These are phyloP conservation scores for Phymanthus crucifer DNA, from an alignment of 92 coral and sea anemone genomes.

Conservation along the genomic window DNA sequence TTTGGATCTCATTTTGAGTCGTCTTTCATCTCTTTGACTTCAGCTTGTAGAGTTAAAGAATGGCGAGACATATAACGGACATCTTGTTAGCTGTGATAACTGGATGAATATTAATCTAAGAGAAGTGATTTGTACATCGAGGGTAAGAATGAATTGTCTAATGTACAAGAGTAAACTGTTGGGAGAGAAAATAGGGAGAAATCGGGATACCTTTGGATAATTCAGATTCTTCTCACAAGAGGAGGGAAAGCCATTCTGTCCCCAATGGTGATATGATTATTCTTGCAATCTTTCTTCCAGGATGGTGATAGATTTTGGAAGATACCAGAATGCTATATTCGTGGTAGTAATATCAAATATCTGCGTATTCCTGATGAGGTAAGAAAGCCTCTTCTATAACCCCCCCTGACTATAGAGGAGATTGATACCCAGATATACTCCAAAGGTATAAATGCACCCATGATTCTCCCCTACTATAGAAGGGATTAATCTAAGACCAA, in stretches of 20 bases:
- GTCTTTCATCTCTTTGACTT: not conserved
- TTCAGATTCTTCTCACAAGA: too few species aligned
- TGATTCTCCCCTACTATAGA: not conserved
- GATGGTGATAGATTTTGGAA: conserved; percentile 98
- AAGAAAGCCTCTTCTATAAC: conserved; percentile 4
- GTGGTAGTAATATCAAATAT: conserved; percentile 98
- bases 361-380: conserved; percentile 99
- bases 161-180: not conserved
- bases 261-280: not conserved
- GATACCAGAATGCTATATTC: conserved; percentile 96
- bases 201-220: not conserved
- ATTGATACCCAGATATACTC: too few species aligned
- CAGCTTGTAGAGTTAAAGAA: conserved; percentile 97
- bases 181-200: too few species aligned
- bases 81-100: conserved; percentile 98
- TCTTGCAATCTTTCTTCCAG: conserved; percentile 32
- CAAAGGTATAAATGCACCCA: too few species aligned
- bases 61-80: conserved; percentile 99
- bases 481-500: not conserved
- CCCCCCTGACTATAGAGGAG: too few species aligned
- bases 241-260: too few species aligned
- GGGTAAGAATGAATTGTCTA: conserved; percentile 54
- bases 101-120: conserved; percentile 99
- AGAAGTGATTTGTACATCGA: conserved; percentile 97
- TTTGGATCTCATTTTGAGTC: not conserved